A percentile compares a stretch with the other conserved stretches of the same genome.
Evolutionary conservation across 2,888 invertebrate species (phyloP).

Genomic region (Hyles lineata): DNA sequence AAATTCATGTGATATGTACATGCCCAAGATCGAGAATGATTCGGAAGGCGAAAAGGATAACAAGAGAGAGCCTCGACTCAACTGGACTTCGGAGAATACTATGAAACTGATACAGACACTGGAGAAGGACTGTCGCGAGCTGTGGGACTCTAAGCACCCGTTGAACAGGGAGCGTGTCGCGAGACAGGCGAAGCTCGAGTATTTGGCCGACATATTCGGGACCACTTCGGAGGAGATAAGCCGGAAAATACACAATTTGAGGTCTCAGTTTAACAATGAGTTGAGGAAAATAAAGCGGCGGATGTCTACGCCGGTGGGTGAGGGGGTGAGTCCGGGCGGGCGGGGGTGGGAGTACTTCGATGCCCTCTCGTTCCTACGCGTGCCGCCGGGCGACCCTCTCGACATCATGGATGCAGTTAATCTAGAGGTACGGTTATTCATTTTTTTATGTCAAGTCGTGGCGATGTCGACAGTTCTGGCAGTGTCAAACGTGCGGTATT

Average conservation of each 20-base stretch:
- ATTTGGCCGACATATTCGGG: conserved; percentile 66
- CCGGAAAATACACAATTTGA: conserved; percentile 74
- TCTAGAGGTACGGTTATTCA: conserved; percentile 60
- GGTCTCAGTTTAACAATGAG: conserved; percentile 76
- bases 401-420: conserved; percentile 68
- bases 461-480: no score
- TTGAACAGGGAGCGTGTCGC: conserved; percentile 62
- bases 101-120: conserved; percentile 66
- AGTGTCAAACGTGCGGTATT: no score
- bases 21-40: conserved; percentile 70
- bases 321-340: conserved; percentile 44
- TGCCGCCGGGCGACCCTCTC: conserved; percentile 58
- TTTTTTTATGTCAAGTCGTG: no score
- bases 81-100: conserved; percentile 71
- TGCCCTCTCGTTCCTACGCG: conserved; percentile 66
- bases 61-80: conserved; percentile 50
- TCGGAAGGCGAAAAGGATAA: conserved; percentile 57
- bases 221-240: conserved; percentile 73
- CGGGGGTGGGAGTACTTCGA: conserved; percentile 80
- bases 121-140: conserved; percentile 70
- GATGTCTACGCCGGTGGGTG: conserved; percentile 46
- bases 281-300: conserved; percentile 73
- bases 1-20: conserved; percentile 63
- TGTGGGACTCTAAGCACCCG: conserved; percentile 73
- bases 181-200: conserved; percentile 63